These are phyloP conservation scores for Dryobota labecula DNA, from an alignment of 2,888 invertebrate species.

Conservation along the genomic window DNA sequence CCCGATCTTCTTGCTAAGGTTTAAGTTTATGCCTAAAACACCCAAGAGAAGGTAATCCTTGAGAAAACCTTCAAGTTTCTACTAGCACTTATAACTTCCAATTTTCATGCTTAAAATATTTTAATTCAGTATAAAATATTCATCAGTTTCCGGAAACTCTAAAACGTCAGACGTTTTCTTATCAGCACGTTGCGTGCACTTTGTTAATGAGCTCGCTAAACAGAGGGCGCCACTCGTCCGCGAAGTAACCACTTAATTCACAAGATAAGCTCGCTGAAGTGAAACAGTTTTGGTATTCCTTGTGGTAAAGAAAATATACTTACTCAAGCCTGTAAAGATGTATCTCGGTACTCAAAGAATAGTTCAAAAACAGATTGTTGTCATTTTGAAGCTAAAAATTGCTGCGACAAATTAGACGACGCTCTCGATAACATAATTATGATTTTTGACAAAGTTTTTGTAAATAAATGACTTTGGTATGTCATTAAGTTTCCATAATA, in stretches of 20 bases:
- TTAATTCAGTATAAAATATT: conserved; percentile 54
- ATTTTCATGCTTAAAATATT: conserved; percentile 32
- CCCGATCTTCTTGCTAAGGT: not conserved
- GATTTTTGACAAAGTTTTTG: conserved; percentile 6
- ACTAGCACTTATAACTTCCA: conserved; percentile 10
- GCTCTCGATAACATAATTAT: conserved; percentile 8
- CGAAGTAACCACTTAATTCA: conserved; percentile 57
- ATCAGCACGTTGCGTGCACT: conserved; percentile 46
- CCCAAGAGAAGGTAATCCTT: not conserved
- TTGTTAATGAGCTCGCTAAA: conserved; percentile 38
- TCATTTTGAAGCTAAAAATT: not conserved
- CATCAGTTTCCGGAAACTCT: conserved; percentile 36
- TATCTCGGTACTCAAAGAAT: not conserved
- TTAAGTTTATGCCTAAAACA: too few species aligned
- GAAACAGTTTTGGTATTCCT: conserved; percentile 27
- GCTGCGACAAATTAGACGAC: not conserved
- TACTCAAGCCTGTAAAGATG: not conserved
- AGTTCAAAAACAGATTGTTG: not conserved
- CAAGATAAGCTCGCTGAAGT: conserved; percentile 50
- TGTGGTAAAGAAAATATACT: not conserved
- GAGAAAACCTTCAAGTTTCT: conserved; percentile 5
- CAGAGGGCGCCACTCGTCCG: conserved; percentile 52
- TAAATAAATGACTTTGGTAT: conserved; percentile 15
- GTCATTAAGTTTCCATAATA: not conserved
- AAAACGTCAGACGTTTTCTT: conserved; percentile 43